Evolutionary conservation across 2,888 invertebrate genomes (phyloP).

Genomic region (Bimastos eiseni): DNA sequence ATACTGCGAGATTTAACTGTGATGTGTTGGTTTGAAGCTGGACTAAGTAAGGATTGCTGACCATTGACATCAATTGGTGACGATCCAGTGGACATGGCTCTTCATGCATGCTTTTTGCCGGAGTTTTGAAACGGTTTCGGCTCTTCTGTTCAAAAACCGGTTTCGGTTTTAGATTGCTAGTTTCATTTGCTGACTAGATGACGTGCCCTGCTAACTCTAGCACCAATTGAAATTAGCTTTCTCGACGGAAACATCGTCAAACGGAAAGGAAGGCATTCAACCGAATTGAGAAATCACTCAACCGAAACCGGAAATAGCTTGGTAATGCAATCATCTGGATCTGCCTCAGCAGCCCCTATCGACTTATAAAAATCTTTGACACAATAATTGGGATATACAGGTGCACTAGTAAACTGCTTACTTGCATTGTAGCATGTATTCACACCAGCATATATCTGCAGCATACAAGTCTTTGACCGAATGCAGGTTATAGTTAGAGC

Average conservation of each 20-base stretch:
- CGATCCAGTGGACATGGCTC: not conserved
- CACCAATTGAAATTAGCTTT: slow-evolving; percentile 13
- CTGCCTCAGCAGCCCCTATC: not conserved
- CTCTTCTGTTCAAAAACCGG: not conserved
- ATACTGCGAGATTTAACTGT: not conserved
- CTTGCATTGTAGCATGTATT: not conserved
- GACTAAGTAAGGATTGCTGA: not conserved
- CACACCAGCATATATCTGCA: not conserved
- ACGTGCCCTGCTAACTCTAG: slow-evolving; percentile 6
- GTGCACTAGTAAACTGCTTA: not conserved
- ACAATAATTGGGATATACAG: not conserved
- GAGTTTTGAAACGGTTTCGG: not conserved
- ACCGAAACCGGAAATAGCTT: slow-evolving; percentile 8
- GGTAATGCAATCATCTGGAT: not conserved
- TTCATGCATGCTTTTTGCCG: not conserved
- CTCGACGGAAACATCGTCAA: not conserved
- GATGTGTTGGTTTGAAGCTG: not conserved
- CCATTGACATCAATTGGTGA: not conserved
- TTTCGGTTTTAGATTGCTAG: slow-evolving; percentile 4
- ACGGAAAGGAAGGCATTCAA: not conserved
- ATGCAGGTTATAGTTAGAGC: not conserved
- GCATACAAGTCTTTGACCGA: not conserved
- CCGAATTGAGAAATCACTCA: too few relatives aligned
- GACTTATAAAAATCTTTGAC: not conserved
- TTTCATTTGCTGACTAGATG: slow-evolving; percentile 13